Conservation (phyloP, 1,140 invertebrate species). For the Geopemphigus sp. region DNA sequence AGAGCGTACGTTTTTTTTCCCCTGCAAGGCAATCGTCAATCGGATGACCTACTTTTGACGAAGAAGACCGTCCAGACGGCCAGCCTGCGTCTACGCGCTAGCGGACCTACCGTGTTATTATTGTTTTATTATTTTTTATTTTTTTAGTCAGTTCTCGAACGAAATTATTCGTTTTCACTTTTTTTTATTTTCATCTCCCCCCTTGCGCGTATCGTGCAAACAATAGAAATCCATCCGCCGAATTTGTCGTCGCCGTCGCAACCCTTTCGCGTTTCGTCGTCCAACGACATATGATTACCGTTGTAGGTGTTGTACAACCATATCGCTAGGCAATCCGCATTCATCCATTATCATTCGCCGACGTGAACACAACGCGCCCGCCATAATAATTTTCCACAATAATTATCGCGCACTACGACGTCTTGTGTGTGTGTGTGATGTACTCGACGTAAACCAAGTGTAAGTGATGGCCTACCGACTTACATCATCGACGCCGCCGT, state of each 20-base stretch:
- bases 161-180: conserved; percentile 48
- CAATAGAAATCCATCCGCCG: conserved; percentile 1
- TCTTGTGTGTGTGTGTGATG: not conserved
- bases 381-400: no score
- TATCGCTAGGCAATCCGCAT: no score
- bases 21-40: not conserved
- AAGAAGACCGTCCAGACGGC: not conserved
- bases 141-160: not conserved
- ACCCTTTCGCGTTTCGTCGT: not conserved
- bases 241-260: not conserved
- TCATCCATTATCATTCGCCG: not conserved
- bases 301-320: no score
- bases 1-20: not conserved
- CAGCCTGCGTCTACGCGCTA: conserved; percentile 15
- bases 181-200: conserved; percentile 12
- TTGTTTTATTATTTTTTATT: conserved; percentile 38
- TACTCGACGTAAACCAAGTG: conserved; percentile 20
- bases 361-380: conserved; percentile 5
- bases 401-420: no score
- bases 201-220: not conserved
- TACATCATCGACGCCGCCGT: not conserved
- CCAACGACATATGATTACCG: not conserved
- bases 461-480: conserved; percentile 44
- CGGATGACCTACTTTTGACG: conserved; percentile 34
- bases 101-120: conserved; percentile 41